These are phyloP conservation scores for Tragelaphus imberbis DNA, from an alignment of 2,113 vertebrate species.

Conservation along the genomic window DNA sequence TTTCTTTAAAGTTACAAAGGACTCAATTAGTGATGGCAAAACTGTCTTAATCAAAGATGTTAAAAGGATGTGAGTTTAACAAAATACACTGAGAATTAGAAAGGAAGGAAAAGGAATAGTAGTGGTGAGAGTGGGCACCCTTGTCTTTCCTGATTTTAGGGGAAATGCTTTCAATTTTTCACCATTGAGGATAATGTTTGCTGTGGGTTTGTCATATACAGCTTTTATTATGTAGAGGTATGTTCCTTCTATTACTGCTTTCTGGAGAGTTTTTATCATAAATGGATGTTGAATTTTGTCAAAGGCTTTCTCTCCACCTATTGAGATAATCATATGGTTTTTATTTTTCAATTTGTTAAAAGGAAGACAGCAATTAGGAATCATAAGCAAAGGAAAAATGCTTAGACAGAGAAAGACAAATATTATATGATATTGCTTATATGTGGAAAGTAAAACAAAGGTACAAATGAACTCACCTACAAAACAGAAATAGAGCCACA, in stretches of 20 bases:
- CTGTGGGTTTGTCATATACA: background rate
- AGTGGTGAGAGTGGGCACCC: background rate
- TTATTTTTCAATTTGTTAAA: background rate
- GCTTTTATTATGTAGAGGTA: background rate
- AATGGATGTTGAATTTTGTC: background rate
- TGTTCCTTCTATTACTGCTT: background rate
- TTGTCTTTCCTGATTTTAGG: background rate
- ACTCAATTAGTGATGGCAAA: slow-evolving; percentile 67
- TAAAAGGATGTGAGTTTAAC: background rate
- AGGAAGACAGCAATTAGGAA: background rate
- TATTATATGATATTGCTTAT: background rate
- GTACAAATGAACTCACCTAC: background rate
- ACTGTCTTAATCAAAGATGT: slow-evolving; percentile 52
- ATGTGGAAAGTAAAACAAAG: background rate
- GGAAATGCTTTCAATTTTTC: background rate
- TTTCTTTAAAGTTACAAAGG: slow-evolving; percentile 78
- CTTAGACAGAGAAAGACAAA: background rate
- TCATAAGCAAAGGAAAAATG: slow-evolving; percentile 11
- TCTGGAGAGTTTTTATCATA: background rate
- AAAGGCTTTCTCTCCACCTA: background rate
- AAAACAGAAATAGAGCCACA: background rate
- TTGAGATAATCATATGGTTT: background rate
- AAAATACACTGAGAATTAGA: background rate
- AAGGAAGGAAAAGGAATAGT: slow-evolving; percentile 9
- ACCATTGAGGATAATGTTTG: background rate